Base-by-base conservation (phyloP, 2,113 vertebrate species). In the Chascanopsetta lugubris region DNA sequence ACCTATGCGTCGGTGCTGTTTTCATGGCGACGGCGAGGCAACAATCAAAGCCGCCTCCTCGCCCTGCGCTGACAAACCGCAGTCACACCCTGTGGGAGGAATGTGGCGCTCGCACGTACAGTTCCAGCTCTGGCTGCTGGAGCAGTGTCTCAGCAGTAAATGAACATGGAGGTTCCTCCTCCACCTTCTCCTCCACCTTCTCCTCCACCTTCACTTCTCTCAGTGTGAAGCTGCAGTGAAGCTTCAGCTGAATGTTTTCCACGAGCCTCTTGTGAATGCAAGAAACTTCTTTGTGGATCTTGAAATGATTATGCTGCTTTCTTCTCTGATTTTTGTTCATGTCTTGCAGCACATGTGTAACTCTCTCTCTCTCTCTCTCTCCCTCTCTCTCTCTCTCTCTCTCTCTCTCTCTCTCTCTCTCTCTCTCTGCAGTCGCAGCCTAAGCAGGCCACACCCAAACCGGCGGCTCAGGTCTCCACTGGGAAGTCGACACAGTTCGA, bases 401-500 rank as follows among this genome's bases (percentile, higher is more conserved):
- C 7, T 65, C n/a, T 54, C 6, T 55, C 3, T 55, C 18, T 83
- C 6, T 82, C 20, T 79, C 1, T 78, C n/a, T 15, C 76, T 76
- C 13, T 76, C 25, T 81, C 48, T 77, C 60, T 77, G 22, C 64
- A 91, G 87, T 92, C 91, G 60, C 90, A 92, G 71, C 69, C 85
- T 5, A 83, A 83, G 71, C 82, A 85, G 78, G 49, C 80, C 82
- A 59, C 90, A 48, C 75, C 90, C 64, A 87, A 82, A 63, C 60
- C 84, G 25, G 65, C 83, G 51, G 75, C 87, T 57, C 87, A 87
- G 82, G 90, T 72, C 65, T 81, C 91, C 55, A 54, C 80, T 1
- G 67, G 36, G 63, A 92, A 87, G 64, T 83, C 90, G 53, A 75
- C 91, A 42, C 75, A 90, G 75, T 81, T 79, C n/a, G 89, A 93